Evolutionary conservation across 2,888 invertebrate species (phyloP).

Genomic region (Aporophyla lueneburgensis): DNA sequence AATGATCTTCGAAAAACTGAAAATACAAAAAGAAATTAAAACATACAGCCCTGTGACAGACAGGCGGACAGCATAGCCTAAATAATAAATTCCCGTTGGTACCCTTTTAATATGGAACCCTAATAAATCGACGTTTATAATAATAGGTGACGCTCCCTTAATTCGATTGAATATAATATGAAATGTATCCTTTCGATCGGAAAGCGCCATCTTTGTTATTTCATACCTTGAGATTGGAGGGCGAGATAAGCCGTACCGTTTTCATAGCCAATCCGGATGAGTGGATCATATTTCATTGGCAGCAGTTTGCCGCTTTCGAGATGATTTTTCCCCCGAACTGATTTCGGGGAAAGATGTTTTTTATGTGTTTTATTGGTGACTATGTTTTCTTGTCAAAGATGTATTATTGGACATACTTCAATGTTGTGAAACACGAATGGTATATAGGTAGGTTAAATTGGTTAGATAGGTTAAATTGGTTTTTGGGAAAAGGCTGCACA

Average conservation of each 20-base stretch:
- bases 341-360: slow-evolving; percentile 24
- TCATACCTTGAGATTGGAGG: slow-evolving; percentile 13
- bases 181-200: slow-evolving; percentile 17
- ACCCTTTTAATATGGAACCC: background rate
- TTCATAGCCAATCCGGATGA: slow-evolving; percentile 45
- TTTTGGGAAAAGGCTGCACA: no score
- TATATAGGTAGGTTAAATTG: background rate
- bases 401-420: background rate
- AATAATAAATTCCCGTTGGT: background rate
- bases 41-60: background rate
- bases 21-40: no score
- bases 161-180: slow-evolving; percentile 14
- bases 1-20: no score
- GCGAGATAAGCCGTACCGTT: slow-evolving; percentile 23
- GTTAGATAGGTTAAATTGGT: no score
- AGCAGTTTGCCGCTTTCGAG: slow-evolving; percentile 2
- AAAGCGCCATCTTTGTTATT: slow-evolving; percentile 30
- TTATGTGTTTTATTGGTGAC: slow-evolving; percentile 17
- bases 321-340: slow-evolving; percentile 33
- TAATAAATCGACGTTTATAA: slow-evolving; percentile 6
- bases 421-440: background rate
- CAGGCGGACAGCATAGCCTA: no score
- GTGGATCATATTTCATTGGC: slow-evolving; percentile 51
- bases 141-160: background rate
- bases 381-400: slow-evolving; percentile 13